phyloP scores from a whole-genome alignment of 2,888 invertebrate species.

The Melitaea athalia region DNA sequence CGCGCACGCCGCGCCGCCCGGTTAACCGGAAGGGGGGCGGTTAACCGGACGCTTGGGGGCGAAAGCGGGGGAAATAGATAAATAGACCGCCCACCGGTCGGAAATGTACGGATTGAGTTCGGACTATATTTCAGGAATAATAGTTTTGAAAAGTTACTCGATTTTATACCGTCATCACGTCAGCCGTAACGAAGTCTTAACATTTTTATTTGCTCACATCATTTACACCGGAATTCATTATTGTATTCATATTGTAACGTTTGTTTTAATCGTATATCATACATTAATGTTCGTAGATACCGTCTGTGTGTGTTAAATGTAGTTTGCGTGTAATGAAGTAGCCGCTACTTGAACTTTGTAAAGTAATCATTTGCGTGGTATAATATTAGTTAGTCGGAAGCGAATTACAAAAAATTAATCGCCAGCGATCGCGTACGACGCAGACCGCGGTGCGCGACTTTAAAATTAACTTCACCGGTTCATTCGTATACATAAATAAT shows the following conservation, averaged over 20 bases:
- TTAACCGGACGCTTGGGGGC: conserved; percentile 81
- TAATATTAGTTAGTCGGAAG: conserved; percentile 56
- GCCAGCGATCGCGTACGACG: conserved; percentile 67
- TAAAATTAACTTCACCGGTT: conserved; percentile 82
- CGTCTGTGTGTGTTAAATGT: neutral
- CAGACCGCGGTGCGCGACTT: conserved; percentile 74
- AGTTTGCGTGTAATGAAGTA: neutral
- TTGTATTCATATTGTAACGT: neutral
- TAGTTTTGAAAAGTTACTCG: conserved; percentile 81
- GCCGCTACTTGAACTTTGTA: conserved; percentile 47
- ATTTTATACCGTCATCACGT: conserved; percentile 76
- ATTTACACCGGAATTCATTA: neutral
- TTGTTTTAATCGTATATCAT: neutral
- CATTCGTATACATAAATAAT: conserved; percentile 82
- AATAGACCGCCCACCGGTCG: conserved; percentile 81
- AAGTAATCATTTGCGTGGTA: conserved; percentile 58
- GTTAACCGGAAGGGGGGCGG: conserved; percentile 82
- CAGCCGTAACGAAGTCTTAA: conserved; percentile 39
- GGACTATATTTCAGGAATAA: conserved; percentile 81
- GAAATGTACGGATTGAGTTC: conserved; percentile 82
- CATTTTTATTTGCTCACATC: conserved; percentile 7
- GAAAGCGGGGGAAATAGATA: conserved; percentile 83
- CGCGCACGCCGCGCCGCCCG: conserved; percentile 77
- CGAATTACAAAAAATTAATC: conserved; percentile 65
- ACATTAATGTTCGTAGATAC: neutral